phyloP scores from a whole-genome alignment of 2,888 invertebrate genomes.

The Troides oblongomaculatus region DNA sequence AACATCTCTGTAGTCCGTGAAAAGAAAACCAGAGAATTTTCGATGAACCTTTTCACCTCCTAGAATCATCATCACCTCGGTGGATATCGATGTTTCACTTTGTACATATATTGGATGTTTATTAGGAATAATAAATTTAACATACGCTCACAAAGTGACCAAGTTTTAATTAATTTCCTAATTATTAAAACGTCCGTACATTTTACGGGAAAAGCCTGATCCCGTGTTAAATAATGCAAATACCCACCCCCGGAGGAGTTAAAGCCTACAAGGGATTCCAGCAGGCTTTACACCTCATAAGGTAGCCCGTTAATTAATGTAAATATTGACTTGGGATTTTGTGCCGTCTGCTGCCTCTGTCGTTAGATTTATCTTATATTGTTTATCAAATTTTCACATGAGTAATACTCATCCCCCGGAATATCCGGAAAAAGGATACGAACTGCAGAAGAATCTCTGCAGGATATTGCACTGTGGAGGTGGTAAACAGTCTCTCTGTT shows the following conservation, averaged over 20 bases:
- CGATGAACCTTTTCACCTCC: too few relatives aligned
- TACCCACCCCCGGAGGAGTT: background rate
- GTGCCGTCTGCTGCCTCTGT: background rate
- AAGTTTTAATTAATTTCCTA: conserved; percentile 7
- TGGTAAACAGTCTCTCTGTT: too few relatives aligned
- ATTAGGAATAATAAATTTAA: too few relatives aligned
- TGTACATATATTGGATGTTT: too few relatives aligned
- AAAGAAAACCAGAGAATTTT: too few relatives aligned
- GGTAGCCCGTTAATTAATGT: conserved; percentile 21
- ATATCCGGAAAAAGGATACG: too few relatives aligned
- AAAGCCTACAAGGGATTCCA: conserved; percentile 11
- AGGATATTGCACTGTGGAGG: too few relatives aligned
- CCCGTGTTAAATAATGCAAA: conserved; percentile 17
- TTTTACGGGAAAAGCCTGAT: conserved; percentile 12
- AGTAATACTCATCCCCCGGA: background rate
- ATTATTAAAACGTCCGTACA: conserved; percentile 6
- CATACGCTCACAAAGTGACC: too few relatives aligned
- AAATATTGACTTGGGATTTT: conserved; percentile 22
- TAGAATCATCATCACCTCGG: too few relatives aligned
- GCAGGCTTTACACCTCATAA: conserved; percentile 21
- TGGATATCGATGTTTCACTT: too few relatives aligned
- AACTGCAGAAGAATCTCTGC: too few relatives aligned
- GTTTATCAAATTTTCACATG: conserved; percentile 7
- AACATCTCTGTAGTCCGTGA: too few relatives aligned
- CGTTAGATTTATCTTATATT: conserved; percentile 5